Conservation (phyloP, 2,113 vertebrate genomes). For the Penelope pileata region DNA sequence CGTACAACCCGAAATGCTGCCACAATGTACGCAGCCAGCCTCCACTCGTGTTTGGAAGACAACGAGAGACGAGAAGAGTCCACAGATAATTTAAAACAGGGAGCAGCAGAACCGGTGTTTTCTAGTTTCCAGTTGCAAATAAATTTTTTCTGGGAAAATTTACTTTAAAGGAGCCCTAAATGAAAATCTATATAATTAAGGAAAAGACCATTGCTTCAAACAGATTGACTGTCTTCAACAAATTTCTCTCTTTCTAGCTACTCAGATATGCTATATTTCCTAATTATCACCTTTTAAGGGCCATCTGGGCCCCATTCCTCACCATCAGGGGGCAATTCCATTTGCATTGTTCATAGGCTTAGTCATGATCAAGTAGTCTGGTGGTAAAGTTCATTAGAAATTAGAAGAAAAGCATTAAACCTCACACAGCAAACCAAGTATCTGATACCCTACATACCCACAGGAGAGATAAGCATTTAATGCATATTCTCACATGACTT, state of each 20-base stretch:
- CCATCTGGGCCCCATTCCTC: slow-evolving; percentile 99
- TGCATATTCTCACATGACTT: slow-evolving; percentile 69
- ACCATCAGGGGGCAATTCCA: slow-evolving; percentile 98
- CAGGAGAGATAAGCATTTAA: slow-evolving; percentile 68
- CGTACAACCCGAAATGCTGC: slow-evolving; percentile 45
- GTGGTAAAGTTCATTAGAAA: slow-evolving; percentile 96
- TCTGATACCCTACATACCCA: slow-evolving; percentile 74
- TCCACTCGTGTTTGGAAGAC: slow-evolving; percentile 46
- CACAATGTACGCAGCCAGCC: slow-evolving; percentile 47
- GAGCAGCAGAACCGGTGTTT: slow-evolving; percentile 29
- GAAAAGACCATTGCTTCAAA: slow-evolving; percentile 80
- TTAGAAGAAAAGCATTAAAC: slow-evolving; percentile 83
- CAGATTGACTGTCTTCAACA: slow-evolving; percentile 87
- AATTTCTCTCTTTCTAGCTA: slow-evolving; percentile 85
- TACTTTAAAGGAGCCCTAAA: slow-evolving; percentile 77
- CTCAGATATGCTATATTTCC: slow-evolving; percentile 94
- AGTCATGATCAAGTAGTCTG: slow-evolving; percentile 95
- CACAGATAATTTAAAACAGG: slow-evolving; percentile 39
- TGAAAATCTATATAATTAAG: slow-evolving; percentile 82
- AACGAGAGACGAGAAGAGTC: slow-evolving; percentile 34
- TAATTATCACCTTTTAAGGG: slow-evolving; percentile 99
- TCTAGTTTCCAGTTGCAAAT: slow-evolving; percentile 69
- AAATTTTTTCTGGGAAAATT: slow-evolving; percentile 70
- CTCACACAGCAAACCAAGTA: slow-evolving; percentile 80
- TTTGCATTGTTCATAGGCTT: slow-evolving; percentile 98